Conservation (phyloP, 2,888 invertebrate genomes). For the Galeruca laticollis region DNA sequence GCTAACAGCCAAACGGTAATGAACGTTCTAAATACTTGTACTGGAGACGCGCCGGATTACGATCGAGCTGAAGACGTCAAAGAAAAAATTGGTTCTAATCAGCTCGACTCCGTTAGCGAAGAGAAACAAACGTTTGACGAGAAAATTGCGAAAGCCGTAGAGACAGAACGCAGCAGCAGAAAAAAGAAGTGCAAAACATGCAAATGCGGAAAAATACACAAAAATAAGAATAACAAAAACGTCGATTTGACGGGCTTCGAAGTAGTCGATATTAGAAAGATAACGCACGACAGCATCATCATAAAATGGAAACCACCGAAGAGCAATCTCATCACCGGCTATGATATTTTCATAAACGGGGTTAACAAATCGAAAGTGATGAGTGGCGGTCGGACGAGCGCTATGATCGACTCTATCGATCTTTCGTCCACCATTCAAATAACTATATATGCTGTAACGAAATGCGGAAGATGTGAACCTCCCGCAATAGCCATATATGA, state of each 20-base stretch:
- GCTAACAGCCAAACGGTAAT: conserved; percentile 52
- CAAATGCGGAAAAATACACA: conserved; percentile 46
- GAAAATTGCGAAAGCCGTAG: conserved; percentile 37
- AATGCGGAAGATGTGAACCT: conserved; percentile 54
- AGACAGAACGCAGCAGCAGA: conserved; percentile 25
- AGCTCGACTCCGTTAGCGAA: conserved; percentile 37
- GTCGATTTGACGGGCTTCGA: conserved; percentile 53
- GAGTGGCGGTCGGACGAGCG: conserved; percentile 55
- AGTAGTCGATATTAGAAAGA: conserved; percentile 54
- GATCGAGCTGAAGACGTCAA: conserved; percentile 47
- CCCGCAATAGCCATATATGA: conserved; percentile 58
- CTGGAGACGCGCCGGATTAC: conserved; percentile 48
- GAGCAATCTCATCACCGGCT: conserved; percentile 49
- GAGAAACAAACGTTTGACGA: conserved; percentile 34
- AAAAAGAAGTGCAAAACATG: conserved; percentile 41
- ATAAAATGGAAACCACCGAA: conserved; percentile 56
- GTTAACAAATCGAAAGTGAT: conserved; percentile 54
- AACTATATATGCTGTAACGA: conserved; percentile 55
- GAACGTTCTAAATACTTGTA: conserved; percentile 45
- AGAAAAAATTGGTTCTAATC: conserved; percentile 33
- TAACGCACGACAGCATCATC: conserved; percentile 56
- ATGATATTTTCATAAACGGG: conserved; percentile 57
- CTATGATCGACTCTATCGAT: conserved; percentile 56
- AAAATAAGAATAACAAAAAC: conserved; percentile 44
- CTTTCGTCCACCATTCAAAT: conserved; percentile 54